These are phyloP conservation scores for Blastomussa wellsi DNA, from an alignment of 92 coral and sea anemone genomes.

Conservation along the genomic window DNA sequence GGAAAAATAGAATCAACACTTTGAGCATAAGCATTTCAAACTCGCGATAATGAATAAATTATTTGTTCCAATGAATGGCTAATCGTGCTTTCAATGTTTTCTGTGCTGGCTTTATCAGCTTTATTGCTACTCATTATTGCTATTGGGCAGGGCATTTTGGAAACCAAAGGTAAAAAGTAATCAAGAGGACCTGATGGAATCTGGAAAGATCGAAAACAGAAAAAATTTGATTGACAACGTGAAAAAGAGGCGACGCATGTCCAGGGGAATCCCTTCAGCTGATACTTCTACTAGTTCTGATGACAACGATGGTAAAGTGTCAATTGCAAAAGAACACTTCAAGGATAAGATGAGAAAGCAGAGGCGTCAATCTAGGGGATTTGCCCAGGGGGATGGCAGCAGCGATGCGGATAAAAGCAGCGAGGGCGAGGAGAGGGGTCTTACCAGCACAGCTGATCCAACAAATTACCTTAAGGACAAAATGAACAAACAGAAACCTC, in stretches of 20 bases:
- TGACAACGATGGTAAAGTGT: conserved; percentile 8
- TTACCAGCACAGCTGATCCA: background rate
- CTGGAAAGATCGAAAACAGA: background rate
- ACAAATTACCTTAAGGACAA: conserved; percentile 44
- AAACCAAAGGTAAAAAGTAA: background rate
- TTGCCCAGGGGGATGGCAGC: conserved; percentile 30
- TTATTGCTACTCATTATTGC: background rate
- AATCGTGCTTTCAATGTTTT: too few relatives aligned
- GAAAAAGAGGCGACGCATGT: conserved; percentile 60
- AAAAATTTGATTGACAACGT: conserved; percentile 2
- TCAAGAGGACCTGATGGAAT: conserved; percentile 5
- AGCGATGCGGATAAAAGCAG: conserved; percentile 11
- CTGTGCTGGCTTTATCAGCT: too few relatives aligned
- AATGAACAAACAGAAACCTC: conserved; percentile 45
- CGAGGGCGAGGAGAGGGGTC: background rate
- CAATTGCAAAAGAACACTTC: conserved; percentile 26
- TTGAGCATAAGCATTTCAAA: background rate
- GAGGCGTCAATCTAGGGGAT: conserved; percentile 53
- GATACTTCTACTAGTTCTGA: conserved; percentile 29
- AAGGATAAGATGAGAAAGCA: conserved; percentile 51
- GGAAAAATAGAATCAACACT: background rate
- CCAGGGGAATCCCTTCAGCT: conserved; percentile 67
- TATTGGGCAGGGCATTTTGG: background rate
- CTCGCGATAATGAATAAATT: background rate
- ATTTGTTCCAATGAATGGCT: too few relatives aligned